phyloP scores from a whole-genome alignment of 2,888 invertebrate genomes.

The Epinotia brunnichana region DNA sequence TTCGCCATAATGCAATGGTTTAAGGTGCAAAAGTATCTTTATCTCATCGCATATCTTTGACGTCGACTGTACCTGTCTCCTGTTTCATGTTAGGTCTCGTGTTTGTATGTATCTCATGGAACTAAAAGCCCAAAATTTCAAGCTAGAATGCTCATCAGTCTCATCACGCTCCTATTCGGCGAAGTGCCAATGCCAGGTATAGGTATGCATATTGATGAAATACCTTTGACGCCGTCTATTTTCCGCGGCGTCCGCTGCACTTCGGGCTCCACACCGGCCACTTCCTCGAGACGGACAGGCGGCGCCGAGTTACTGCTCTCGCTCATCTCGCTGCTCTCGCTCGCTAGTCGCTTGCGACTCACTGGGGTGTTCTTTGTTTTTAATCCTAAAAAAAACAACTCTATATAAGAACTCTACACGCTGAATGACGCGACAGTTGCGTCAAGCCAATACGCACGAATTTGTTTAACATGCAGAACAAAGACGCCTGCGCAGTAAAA shows the following conservation, averaged over 20 bases:
- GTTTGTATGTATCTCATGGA: no score
- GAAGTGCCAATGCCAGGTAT: neutral
- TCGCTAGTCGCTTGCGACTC: constrained; percentile 68
- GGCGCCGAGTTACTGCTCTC: constrained; percentile 77
- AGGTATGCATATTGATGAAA: neutral
- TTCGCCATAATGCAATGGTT: no score
- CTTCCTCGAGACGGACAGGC: constrained; percentile 69
- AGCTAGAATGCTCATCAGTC: neutral
- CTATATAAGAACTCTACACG: no score
- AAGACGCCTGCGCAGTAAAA: no score
- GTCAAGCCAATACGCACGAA: no score
- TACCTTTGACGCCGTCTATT: constrained; percentile 80
- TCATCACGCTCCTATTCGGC: no score
- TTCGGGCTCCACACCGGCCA: constrained; percentile 82
- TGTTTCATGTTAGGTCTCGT: no score
- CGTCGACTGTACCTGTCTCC: no score
- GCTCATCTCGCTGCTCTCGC: constrained; percentile 77
- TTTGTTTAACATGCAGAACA: no score
- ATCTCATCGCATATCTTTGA: no score
- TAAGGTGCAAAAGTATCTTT: no score
- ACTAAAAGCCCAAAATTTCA: neutral
- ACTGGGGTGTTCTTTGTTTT: constrained; percentile 58
- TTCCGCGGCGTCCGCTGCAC: constrained; percentile 80
- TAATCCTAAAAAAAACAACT: constrained; percentile 54
- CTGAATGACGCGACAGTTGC: no score